Evolutionary conservation across 1,140 invertebrate species (phyloP).

Genomic region (Proctacanthus coquilletti): DNA sequence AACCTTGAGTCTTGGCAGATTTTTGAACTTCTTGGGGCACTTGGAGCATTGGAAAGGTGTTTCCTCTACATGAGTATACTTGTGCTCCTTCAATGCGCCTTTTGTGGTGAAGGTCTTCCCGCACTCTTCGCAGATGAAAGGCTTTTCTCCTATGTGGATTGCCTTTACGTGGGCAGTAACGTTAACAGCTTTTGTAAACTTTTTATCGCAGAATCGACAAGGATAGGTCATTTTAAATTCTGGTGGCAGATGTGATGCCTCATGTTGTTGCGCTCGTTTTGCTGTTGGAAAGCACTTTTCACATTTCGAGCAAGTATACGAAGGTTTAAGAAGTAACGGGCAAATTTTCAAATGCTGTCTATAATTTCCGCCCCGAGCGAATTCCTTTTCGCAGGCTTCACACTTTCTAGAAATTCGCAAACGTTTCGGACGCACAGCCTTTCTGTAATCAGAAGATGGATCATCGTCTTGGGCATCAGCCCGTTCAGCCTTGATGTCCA

Average conservation of each 20-base stretch:
- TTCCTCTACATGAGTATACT: slow-evolving; percentile 33
- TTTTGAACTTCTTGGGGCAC: slow-evolving; percentile 30
- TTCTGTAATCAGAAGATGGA: too few relatives aligned
- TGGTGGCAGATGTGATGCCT: slow-evolving; percentile 27
- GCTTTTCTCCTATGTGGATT: slow-evolving; percentile 30
- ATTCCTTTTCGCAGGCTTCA: neutral
- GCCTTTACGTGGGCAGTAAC: slow-evolving; percentile 29
- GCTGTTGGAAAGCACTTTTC: slow-evolving; percentile 24
- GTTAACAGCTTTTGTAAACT: slow-evolving; percentile 20
- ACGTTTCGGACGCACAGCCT: too few relatives aligned
- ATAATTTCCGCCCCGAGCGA: neutral
- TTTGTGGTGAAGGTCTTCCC: slow-evolving; percentile 32
- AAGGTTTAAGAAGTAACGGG: too few relatives aligned
- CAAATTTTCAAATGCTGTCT: slow-evolving; percentile 2
- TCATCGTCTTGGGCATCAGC: too few relatives aligned
- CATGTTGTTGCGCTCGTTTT: slow-evolving; percentile 24
- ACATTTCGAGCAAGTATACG: slow-evolving; percentile 26
- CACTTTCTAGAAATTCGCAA: neutral
- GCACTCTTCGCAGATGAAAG: slow-evolving; percentile 33
- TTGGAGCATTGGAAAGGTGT: slow-evolving; percentile 32
- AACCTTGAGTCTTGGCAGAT: slow-evolving; percentile 22
- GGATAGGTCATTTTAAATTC: slow-evolving; percentile 26
- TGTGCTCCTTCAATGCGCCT: slow-evolving; percentile 31
- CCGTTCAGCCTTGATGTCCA: too few relatives aligned
- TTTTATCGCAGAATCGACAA: slow-evolving; percentile 24